These are phyloP conservation scores for Indicator indicator DNA, from an alignment of 2,113 vertebrate genomes.

Conservation along the genomic window DNA sequence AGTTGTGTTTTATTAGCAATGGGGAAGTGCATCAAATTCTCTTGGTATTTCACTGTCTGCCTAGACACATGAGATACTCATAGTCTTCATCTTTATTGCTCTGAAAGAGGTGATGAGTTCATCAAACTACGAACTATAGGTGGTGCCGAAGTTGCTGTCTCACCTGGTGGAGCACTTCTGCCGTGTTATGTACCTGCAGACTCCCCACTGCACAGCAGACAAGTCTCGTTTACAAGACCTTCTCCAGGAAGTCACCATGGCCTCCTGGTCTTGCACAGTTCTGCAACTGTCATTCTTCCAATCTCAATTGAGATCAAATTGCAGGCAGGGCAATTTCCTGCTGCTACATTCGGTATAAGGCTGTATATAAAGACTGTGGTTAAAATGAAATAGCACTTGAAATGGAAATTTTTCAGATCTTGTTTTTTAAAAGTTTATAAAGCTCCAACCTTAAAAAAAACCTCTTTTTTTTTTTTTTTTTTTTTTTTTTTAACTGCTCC, in stretches of 20 bases:
- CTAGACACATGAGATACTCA: not conserved
- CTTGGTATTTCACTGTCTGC: not conserved
- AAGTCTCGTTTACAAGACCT: not conserved
- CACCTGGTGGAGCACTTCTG: not conserved
- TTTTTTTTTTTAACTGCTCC: not conserved
- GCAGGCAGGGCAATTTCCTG: not conserved
- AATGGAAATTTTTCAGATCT: constrained; percentile 22
- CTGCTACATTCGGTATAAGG: not conserved
- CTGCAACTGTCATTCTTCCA: not conserved
- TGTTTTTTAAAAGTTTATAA: not conserved
- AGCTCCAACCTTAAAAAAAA: not conserved
- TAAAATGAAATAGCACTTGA: not conserved
- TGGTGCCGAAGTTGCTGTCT: not conserved
- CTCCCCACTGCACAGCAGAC: not conserved
- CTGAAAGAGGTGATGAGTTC: not conserved
- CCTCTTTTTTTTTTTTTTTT: not conserved
- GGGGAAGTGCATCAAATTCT: not conserved
- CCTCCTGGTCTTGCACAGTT: not conserved
- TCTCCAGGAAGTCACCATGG: not conserved
- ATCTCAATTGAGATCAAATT: not conserved
- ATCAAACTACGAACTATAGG: rapidly evolving
- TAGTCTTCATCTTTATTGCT: rapidly evolving
- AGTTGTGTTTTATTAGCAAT: not conserved
- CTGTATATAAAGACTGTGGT: not conserved
- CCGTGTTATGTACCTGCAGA: rapidly evolving